Evolutionary conservation across 53 echinoderm and acorn worm species (phyloP).

Genomic region (Hippasteria phrygiana): DNA sequence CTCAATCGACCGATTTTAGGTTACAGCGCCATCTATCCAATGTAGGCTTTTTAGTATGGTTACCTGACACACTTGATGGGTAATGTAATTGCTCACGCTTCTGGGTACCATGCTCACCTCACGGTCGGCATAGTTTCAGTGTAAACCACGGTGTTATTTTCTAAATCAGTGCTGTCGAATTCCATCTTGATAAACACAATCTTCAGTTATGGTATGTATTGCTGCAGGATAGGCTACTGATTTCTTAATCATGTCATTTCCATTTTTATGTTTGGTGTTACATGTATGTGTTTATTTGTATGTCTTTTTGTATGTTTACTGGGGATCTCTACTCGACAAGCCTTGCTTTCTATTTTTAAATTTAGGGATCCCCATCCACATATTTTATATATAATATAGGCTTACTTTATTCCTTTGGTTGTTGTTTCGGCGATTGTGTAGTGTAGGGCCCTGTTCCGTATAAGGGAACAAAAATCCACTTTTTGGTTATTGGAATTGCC

Average conservation of each 20-base stretch:
- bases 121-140: conserved; percentile 64
- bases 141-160: conserved; percentile 29
- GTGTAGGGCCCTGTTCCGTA: no score
- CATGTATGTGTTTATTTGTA: not conserved
- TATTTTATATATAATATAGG: no score
- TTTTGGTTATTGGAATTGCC: no score
- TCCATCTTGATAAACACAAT: not conserved
- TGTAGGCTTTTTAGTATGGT: not conserved
- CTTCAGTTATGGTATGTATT: not conserved
- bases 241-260: not conserved
- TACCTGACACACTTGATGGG: not conserved
- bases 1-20: not conserved
- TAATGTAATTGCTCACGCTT: not conserved
- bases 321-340: no score
- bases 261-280: not conserved
- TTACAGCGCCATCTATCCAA: conserved; percentile 14
- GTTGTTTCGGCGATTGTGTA: no score
- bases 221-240: no score
- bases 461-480: no score
- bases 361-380: no score
- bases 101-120: not conserved
- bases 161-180: not conserved
- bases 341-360: no score
- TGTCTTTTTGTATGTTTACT: not conserved
- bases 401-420: no score